phyloP scores from a whole-genome alignment of 2,113 vertebrate genomes.

The Cheirogaleus medius region DNA sequence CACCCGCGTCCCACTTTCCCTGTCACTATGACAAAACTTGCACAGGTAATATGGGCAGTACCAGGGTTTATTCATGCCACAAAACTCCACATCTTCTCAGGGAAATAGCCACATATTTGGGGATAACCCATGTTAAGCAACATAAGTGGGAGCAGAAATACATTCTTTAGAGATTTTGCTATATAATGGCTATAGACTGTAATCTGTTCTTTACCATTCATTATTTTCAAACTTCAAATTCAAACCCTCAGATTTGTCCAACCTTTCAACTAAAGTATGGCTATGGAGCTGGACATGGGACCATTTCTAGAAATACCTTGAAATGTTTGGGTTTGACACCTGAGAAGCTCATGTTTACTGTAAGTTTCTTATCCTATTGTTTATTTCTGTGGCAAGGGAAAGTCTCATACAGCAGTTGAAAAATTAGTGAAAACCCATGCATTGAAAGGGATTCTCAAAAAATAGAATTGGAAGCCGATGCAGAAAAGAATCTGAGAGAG shows the following conservation, averaged over 20 bases:
- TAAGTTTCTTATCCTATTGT: neutral
- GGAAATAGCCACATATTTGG: neutral
- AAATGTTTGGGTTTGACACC: conserved; percentile 29
- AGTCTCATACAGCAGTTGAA: neutral
- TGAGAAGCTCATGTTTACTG: neutral
- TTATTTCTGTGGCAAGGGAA: neutral
- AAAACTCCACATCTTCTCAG: neutral
- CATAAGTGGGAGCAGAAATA: neutral
- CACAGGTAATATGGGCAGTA: neutral
- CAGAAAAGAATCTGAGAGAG: neutral
- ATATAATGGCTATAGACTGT: neutral
- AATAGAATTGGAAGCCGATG: conserved; percentile 4
- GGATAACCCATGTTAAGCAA: neutral
- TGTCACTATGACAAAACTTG: neutral
- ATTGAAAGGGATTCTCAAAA: neutral
- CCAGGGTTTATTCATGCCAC: neutral
- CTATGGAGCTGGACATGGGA: neutral
- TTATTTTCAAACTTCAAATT: conserved; percentile 42
- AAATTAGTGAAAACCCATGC: conserved; percentile 1
- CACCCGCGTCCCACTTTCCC: no score
- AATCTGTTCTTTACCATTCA: neutral
- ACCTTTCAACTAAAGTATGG: conserved; percentile 43
- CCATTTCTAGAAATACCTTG: conserved; percentile 14
- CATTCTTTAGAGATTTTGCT: neutral
- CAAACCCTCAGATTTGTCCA: conserved; percentile 21